Evolutionary conservation across 1,140 invertebrate species (phyloP).

Genomic region (Plectrocnemia conspersa): DNA sequence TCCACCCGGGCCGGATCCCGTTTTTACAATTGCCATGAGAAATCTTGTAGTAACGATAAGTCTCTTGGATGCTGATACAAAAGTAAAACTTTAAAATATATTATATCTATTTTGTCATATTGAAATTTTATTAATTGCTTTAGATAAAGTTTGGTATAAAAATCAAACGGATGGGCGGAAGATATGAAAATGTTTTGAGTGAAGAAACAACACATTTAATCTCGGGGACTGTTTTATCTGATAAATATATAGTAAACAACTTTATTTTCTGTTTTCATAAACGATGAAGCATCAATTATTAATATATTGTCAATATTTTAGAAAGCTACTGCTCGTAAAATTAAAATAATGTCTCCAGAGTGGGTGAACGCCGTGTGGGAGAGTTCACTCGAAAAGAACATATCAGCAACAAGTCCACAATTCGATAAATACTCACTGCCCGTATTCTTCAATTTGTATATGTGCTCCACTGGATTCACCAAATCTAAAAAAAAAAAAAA

Average conservation of each 20-base stretch:
- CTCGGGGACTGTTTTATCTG: constrained; percentile 65
- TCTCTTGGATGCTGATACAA: constrained; percentile 57
- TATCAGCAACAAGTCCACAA: constrained; percentile 58
- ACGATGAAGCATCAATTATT: too few species aligned
- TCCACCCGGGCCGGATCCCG: constrained; percentile 67
- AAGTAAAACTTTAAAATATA: constrained; percentile 48
- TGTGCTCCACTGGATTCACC: constrained; percentile 73
- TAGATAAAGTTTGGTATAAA: constrained; percentile 63
- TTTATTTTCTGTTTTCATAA: constrained; percentile 12
- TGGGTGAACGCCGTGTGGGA: constrained; percentile 83
- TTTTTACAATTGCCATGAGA: constrained; percentile 78
- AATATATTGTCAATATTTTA: constrained; percentile 41
- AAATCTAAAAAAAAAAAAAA: constrained; percentile 54
- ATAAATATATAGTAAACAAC: constrained; percentile 65
- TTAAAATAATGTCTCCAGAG: constrained; percentile 69
- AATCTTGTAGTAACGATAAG: constrained; percentile 69
- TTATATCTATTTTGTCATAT: background rate
- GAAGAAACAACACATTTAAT: constrained; percentile 77
- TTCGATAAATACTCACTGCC: constrained; percentile 68
- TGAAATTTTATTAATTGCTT: constrained; percentile 27
- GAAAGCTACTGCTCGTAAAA: constrained; percentile 66
- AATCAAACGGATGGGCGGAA: constrained; percentile 79
- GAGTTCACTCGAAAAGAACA: constrained; percentile 55
- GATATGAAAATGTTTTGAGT: constrained; percentile 65
- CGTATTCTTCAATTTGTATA: constrained; percentile 72